Conservation (phyloP, 2,113 vertebrate genomes). For the Holacanthus passer region DNA sequence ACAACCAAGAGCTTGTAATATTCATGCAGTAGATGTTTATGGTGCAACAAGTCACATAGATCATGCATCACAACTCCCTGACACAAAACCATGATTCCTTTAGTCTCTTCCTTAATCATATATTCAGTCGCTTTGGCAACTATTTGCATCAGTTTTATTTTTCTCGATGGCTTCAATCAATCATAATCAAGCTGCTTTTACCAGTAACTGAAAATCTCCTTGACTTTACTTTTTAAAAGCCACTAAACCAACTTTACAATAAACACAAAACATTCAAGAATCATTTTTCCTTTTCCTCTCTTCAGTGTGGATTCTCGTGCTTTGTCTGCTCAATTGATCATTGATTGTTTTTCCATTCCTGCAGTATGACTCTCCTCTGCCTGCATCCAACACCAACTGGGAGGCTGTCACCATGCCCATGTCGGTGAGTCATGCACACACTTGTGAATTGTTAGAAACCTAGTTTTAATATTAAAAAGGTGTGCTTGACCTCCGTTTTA, state of each 20-base stretch:
- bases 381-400: constrained; percentile 73
- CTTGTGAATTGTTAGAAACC: background rate
- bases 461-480: background rate
- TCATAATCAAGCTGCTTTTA: background rate
- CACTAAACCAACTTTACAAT: background rate
- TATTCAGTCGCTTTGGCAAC: too few species aligned
- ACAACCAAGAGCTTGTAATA: too few species aligned
- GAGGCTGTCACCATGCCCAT: constrained; percentile 62
- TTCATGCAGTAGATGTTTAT: background rate
- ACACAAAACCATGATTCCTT: background rate
- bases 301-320: background rate
- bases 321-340: background rate
- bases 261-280: background rate
- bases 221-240: background rate
- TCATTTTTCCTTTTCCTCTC: background rate
- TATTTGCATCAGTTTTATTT: background rate
- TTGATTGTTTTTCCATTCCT: background rate
- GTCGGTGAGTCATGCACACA: constrained; percentile 63
- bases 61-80: too few species aligned
- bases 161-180: too few species aligned
- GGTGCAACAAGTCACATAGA: background rate
- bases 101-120: background rate
- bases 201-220: background rate
- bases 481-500: background rate
- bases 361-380: constrained; percentile 58